These are phyloP conservation scores for Pheucticus melanocephalus DNA, from an alignment of 2,113 vertebrate genomes.

Conservation along the genomic window DNA sequence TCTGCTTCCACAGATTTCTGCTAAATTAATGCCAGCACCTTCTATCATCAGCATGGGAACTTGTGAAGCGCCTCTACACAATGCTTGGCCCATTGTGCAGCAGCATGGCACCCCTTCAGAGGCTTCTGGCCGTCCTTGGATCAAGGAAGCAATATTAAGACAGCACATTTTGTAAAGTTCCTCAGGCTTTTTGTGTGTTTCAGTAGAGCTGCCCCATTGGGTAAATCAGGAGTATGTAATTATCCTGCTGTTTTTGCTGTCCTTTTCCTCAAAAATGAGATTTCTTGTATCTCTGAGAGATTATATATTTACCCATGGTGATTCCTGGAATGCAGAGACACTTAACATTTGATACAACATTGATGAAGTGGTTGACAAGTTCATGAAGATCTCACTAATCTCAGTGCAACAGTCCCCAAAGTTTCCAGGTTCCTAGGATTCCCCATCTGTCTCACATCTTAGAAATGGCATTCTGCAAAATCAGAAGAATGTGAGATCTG, in stretches of 20 bases:
- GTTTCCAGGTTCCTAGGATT: not conserved
- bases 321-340: not conserved
- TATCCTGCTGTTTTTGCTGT: not conserved
- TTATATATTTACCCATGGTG: not conserved
- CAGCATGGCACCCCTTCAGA: not conserved
- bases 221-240: not conserved
- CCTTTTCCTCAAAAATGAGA: not conserved
- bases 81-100: not conserved
- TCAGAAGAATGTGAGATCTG: not conserved
- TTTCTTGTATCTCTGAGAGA: not conserved
- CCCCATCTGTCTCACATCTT: not conserved
- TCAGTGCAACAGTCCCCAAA: not conserved
- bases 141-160: not conserved
- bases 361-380: not conserved
- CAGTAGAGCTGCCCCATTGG: not conserved
- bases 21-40: not conserved
- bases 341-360: not conserved
- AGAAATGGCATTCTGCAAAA: not conserved
- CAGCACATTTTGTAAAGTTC: not conserved
- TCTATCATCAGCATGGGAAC: not conserved
- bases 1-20: not conserved
- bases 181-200: not conserved
- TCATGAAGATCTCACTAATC: not conserved
- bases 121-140: not conserved
- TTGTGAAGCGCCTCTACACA: not conserved